These are phyloP conservation scores for Griposia aprilina DNA, from an alignment of 2,888 invertebrate species.

Conservation along the genomic window DNA sequence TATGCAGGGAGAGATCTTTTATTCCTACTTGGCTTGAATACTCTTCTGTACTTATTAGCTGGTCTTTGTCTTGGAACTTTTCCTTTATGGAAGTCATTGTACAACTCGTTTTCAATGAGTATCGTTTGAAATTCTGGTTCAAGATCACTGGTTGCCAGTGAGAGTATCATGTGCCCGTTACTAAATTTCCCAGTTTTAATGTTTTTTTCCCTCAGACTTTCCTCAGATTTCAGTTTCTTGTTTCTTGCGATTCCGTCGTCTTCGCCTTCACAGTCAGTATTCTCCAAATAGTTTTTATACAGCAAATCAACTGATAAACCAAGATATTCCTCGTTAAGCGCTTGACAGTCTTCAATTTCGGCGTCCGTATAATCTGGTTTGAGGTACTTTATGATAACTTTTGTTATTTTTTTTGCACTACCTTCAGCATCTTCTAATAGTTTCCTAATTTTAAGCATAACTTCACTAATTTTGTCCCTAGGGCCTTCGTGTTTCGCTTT, in stretches of 20 bases:
- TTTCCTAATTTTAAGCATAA: constrained; percentile 40
- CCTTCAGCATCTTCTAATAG: constrained; percentile 36
- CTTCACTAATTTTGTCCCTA: constrained; percentile 44
- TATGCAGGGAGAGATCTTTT: neutral
- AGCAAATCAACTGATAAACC: constrained; percentile 46
- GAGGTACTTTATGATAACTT: constrained; percentile 42
- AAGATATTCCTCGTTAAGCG: constrained; percentile 50
- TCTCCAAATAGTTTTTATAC: constrained; percentile 52
- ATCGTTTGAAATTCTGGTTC: constrained; percentile 30
- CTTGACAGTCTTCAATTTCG: constrained; percentile 46
- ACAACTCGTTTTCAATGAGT: constrained; percentile 29
- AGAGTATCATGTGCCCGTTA: neutral
- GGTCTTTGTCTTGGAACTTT: constrained; percentile 10
- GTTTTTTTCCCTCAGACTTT: constrained; percentile 5
- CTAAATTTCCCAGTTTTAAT: neutral
- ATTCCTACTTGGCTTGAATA: constrained; percentile 15
- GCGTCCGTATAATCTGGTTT: constrained; percentile 46
- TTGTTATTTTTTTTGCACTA: constrained; percentile 42
- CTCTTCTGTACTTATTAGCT: constrained; percentile 15
- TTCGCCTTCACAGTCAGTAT: constrained; percentile 46
- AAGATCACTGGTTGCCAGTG: too few relatives aligned
- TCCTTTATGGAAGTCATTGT: constrained; percentile 24
- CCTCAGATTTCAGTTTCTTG: neutral
- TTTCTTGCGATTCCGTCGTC: constrained; percentile 18
- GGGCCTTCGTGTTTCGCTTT: constrained; percentile 36